These are phyloP conservation scores for Drosophila nikananu DNA, from an alignment of 1,140 invertebrate species.

Conservation along the genomic window DNA sequence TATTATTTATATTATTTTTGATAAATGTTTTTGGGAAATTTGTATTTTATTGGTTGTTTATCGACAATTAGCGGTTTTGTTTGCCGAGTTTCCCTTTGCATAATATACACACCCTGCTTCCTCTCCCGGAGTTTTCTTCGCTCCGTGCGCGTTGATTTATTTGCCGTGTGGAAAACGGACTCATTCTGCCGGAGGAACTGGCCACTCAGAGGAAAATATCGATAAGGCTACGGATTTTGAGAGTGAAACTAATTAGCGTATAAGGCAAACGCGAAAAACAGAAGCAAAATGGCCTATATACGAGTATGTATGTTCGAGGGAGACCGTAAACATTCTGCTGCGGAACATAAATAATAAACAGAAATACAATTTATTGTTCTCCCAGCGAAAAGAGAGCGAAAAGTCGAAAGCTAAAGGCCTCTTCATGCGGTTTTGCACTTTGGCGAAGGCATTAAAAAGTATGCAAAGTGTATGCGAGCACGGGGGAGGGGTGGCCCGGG, in stretches of 20 bases:
- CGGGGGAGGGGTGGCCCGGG: background rate
- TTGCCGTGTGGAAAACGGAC: conserved; percentile 40
- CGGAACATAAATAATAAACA: conserved; percentile 71
- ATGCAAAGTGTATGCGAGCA: conserved; percentile 51
- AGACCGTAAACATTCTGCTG: conserved; percentile 53
- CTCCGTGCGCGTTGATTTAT: conserved; percentile 63
- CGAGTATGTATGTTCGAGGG: background rate
- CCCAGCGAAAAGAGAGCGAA: conserved; percentile 20
- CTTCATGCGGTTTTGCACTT: conserved; percentile 78
- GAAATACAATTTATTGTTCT: conserved; percentile 67
- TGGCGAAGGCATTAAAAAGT: conserved; percentile 72
- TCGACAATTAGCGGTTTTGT: conserved; percentile 83
- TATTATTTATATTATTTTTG: conserved; percentile 84
- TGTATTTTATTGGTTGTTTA: conserved; percentile 84
- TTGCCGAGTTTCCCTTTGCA: conserved; percentile 65
- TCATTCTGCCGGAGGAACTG: background rate
- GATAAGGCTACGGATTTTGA: conserved; percentile 21
- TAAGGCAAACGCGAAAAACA: conserved; percentile 17
- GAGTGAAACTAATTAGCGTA: conserved; percentile 30
- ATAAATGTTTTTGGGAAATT: conserved; percentile 84
- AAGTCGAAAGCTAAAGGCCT: conserved; percentile 50
- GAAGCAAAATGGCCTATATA: conserved; percentile 18
- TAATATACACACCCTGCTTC: conserved; percentile 59
- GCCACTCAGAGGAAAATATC: conserved; percentile 16
- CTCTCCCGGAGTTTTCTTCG: conserved; percentile 7